These are phyloP conservation scores for Callimorpha dominula DNA, from an alignment of 2,888 invertebrate genomes.

Conservation along the genomic window DNA sequence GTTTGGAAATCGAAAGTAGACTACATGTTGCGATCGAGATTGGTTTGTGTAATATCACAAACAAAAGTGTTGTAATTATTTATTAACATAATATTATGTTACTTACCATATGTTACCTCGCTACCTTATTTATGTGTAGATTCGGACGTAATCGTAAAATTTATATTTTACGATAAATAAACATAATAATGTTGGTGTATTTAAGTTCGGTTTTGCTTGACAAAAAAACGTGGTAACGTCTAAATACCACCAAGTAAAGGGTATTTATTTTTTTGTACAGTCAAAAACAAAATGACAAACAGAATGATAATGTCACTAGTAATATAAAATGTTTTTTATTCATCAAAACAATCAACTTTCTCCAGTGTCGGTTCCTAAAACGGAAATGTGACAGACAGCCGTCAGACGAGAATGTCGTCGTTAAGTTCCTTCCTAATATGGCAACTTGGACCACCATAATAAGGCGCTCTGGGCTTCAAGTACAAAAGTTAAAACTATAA, in stretches of 20 bases:
- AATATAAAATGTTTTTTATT: not conserved
- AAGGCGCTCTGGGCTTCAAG: not conserved
- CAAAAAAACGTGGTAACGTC: too few species aligned
- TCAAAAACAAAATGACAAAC: too few species aligned
- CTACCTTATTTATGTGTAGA: too few species aligned
- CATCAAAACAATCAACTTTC: conserved; percentile 12
- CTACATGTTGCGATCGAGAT: conserved; percentile 66
- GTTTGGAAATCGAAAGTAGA: conserved; percentile 80
- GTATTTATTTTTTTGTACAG: too few species aligned
- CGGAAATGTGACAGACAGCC: conserved; percentile 23
- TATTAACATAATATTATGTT: too few species aligned
- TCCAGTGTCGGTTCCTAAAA: not conserved
- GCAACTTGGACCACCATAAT: conserved; percentile 14
- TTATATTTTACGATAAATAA: too few species aligned
- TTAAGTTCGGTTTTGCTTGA: too few species aligned
- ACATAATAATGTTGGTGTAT: too few species aligned
- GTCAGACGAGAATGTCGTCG: conserved; percentile 31
- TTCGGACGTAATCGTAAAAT: too few species aligned
- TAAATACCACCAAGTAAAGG: too few species aligned
- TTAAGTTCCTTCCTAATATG: conserved; percentile 35
- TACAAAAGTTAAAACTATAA: not conserved
- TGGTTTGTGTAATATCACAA: conserved; percentile 48
- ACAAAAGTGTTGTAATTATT: conserved; percentile 37
- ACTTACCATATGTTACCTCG: too few species aligned
- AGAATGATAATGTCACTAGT: not conserved